These are phyloP conservation scores for Brachionus rubens DNA, from an alignment of 1,140 invertebrate species.

Conservation along the genomic window DNA sequence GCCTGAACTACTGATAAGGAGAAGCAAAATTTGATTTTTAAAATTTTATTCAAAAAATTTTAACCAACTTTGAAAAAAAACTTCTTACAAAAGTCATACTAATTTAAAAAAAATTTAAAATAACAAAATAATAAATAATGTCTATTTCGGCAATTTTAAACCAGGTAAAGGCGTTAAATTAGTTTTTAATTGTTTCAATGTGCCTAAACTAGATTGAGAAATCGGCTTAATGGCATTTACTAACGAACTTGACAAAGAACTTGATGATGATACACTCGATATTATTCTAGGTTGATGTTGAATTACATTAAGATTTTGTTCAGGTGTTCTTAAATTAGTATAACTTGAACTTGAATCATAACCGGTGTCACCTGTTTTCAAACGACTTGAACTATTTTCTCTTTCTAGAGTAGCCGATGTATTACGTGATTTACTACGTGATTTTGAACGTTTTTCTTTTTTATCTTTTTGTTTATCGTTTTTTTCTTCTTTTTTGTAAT, in stretches of 20 bases:
- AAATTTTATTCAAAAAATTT: not conserved
- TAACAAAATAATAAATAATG: constrained; percentile 14
- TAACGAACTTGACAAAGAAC: not conserved
- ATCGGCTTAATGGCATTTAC: not conserved
- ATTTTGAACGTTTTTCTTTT: constrained; percentile 7
- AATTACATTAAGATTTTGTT: not conserved
- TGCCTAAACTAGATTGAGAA: not conserved
- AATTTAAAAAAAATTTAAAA: not conserved
- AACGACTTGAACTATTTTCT: not conserved
- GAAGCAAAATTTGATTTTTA: too few relatives aligned
- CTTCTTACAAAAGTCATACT: constrained; percentile 5
- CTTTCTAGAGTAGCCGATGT: not conserved
- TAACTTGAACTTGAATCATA: constrained; percentile 37
- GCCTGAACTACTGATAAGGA: too few relatives aligned
- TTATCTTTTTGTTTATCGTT: not conserved
- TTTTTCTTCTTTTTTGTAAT: not conserved
- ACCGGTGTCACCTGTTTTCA: constrained; percentile 45
- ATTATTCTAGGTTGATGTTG: constrained; percentile 31
- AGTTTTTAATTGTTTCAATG: constrained; percentile 30
- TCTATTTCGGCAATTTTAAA: constrained; percentile 35
- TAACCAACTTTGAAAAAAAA: not conserved
- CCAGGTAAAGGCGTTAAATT: constrained; percentile 28
- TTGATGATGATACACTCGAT: not conserved
- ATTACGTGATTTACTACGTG: not conserved
- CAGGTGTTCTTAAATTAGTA: not conserved